Evolutionary conservation across 92 coral and sea anemone species (phyloP).

Genomic region (Actinostola sp.): DNA sequence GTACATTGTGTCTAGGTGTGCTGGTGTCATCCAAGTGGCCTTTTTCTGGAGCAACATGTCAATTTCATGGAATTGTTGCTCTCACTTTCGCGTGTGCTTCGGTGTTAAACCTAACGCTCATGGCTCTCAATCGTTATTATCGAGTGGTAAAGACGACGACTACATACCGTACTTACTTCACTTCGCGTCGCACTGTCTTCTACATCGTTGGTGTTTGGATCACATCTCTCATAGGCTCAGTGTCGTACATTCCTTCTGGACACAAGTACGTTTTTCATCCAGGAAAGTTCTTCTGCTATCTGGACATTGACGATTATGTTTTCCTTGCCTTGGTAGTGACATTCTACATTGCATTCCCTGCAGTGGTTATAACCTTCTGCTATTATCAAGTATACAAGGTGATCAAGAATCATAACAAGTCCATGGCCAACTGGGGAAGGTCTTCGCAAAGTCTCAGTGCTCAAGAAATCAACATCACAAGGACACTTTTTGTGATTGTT

Average conservation of each 20-base stretch:
- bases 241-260: neutral
- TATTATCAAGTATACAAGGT: slow-evolving; percentile 12
- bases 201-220: slow-evolving; percentile 6
- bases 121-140: slow-evolving; percentile 21
- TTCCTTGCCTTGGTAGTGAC: slow-evolving; percentile 6
- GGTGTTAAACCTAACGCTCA: slow-evolving; percentile 23
- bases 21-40: slow-evolving; percentile 9
- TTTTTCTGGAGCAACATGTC: neutral
- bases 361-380: neutral
- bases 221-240: neutral
- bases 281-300: slow-evolving; percentile 23
- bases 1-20: neutral
- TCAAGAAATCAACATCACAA: slow-evolving; percentile 32
- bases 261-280: slow-evolving; percentile 13
- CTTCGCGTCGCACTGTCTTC: neutral
- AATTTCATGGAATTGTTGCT: slow-evolving; percentile 8
- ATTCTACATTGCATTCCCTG: neutral
- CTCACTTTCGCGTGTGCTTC: slow-evolving; percentile 21
- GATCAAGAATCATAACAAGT: slow-evolving; percentile 6
- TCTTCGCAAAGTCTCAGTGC: slow-evolving; percentile 9
- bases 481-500: slow-evolving; percentile 11
- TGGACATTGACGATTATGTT: slow-evolving; percentile 2
- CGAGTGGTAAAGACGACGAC: slow-evolving; percentile 7
- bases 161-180: slow-evolving; percentile 11
- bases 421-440: neutral